Evolutionary conservation across 2,797 vertebrate genomes (phyloP).

Genomic region (Dipus sagitta): DNA sequence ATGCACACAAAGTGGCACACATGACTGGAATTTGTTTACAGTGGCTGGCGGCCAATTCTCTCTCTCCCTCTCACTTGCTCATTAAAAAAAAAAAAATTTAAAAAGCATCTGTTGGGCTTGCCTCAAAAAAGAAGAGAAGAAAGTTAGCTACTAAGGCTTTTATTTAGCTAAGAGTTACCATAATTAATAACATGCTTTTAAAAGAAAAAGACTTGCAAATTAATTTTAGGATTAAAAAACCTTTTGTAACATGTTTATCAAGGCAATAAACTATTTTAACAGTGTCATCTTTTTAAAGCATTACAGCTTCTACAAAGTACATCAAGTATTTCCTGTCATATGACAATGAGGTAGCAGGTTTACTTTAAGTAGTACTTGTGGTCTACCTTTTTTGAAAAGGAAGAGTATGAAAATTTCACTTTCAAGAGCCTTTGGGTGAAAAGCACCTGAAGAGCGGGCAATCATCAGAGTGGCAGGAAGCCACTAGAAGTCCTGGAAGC

Average conservation of each 20-base stretch:
- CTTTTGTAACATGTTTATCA: neutral
- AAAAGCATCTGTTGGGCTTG: too few relatives aligned
- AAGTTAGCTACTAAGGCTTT: conserved; percentile 8
- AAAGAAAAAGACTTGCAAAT: conserved; percentile 37
- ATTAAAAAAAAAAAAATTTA: too few relatives aligned
- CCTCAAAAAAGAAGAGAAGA: neutral
- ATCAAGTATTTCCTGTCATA: neutral
- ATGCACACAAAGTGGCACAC: too few relatives aligned
- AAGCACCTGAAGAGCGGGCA: neutral
- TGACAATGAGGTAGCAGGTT: neutral
- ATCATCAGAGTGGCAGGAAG: neutral
- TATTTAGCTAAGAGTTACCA: conserved; percentile 50
- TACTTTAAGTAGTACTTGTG: neutral
- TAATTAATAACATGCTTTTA: neutral
- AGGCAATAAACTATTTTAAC: neutral
- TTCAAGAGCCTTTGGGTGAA: neutral
- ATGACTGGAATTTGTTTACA: too few relatives aligned
- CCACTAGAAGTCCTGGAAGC: neutral
- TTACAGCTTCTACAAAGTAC: conserved; percentile 3
- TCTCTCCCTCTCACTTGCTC: too few relatives aligned
- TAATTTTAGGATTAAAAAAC: conserved; percentile 16
- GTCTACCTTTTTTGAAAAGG: neutral
- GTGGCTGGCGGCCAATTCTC: too few relatives aligned
- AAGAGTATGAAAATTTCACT: neutral
- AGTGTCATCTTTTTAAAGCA: neutral